These are phyloP conservation scores for Rhynchotus rufescens DNA, from an alignment of 2,797 vertebrate genomes.

Conservation along the genomic window DNA sequence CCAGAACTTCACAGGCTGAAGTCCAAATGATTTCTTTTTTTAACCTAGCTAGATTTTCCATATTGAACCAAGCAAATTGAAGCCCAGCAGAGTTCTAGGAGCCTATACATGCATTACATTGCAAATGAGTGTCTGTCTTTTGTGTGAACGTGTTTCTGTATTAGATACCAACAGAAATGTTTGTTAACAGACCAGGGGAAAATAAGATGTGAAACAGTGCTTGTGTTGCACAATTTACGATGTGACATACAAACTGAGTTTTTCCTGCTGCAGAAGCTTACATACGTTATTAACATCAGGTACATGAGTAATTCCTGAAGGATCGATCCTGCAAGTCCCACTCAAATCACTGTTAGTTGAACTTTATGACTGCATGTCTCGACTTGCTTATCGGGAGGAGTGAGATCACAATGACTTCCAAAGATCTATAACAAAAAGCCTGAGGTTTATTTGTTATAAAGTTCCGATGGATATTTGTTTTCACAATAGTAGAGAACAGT, in stretches of 20 bases:
- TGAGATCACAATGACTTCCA: neutral
- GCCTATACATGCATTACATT: neutral
- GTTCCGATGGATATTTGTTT: neutral
- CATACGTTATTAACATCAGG: conserved; percentile 23
- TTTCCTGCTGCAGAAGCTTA: conserved; percentile 19
- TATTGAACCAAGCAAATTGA: conserved; percentile 28
- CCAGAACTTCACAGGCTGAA: conserved; percentile 42
- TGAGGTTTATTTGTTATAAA: neutral
- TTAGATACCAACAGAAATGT: conserved; percentile 23
- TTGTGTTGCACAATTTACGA: conserved; percentile 26
- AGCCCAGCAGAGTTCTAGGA: neutral
- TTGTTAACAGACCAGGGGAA: conserved; percentile 6
- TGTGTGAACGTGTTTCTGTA: neutral
- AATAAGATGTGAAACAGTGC: neutral
- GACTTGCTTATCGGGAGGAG: neutral
- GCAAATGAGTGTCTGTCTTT: neutral
- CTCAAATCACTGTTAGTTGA: neutral
- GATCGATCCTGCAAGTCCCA: neutral
- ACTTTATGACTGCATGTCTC: neutral
- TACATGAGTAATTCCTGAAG: neutral
- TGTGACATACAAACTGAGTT: conserved; percentile 32
- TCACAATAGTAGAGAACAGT: neutral
- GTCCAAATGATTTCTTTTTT: conserved; percentile 9
- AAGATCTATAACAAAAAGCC: neutral
- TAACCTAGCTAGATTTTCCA: conserved; percentile 27